Evolutionary conservation across 2,888 invertebrate species (phyloP), one percentile per base, ranked within the genome.

Genomic region (Ypsolopha sequella): DNA sequence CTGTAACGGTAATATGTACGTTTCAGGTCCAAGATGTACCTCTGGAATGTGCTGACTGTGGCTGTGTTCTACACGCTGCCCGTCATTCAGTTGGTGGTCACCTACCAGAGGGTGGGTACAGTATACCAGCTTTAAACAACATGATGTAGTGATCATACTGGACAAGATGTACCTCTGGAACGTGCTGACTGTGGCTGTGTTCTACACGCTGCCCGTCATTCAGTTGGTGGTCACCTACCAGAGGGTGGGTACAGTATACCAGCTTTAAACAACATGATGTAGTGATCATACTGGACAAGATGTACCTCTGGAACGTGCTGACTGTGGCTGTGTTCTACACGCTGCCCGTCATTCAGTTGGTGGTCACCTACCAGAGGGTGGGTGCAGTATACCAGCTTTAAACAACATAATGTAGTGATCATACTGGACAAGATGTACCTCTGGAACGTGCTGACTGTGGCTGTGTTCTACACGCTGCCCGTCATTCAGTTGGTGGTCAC

Each of bases 271-370:
- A 2, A 24, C 24, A 24, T 4, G 2, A 24, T 2, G 2, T 24
- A 24, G 2, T 3, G 24, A 24, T 24, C 24, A 24, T 4, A 24
- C 24, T 24, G 4, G 4, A 24, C 4, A 63, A 82, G 89, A 57
- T 82, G 73, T 86, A 86, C 39, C 58, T 82, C 1, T 85, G 82
- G 81, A 94, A 91, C 61, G 90, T 93, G 0, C 68, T 93, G 1
- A 95, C 95, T 0, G 92, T 96, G 6, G 92, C 95, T 0, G 88
- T 95, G 11, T 96, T 97, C 74, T 96, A 96, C 76, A 92, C 93
- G 0, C 76, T 96, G 48, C 96, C 96, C 0, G 96, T 95, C 0
- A 88, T 95, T 50, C 96, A 97, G 65, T 84, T 96, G 1, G 95
- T 96, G 0, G 88, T 95, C 47, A 94, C 93, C 0, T 94, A 95